These are phyloP conservation scores for Leiothrix lutea DNA, from an alignment of 2,113 vertebrate genomes.

Conservation along the genomic window DNA sequence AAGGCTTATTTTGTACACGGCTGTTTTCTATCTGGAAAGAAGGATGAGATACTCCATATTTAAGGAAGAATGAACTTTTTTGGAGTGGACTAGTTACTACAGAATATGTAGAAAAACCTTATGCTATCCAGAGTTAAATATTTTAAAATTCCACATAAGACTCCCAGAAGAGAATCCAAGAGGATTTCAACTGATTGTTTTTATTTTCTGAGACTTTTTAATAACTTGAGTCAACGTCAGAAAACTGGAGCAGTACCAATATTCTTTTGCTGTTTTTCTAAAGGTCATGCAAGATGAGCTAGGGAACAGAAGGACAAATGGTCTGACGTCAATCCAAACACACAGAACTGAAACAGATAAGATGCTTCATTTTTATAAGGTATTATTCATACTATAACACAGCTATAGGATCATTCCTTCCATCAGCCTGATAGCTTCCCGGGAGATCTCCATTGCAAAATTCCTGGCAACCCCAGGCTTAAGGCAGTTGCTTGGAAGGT, in stretches of 20 bases:
- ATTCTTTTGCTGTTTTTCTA: constrained; percentile 1
- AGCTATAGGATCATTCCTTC: neutral
- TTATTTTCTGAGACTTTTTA: constrained; percentile 37
- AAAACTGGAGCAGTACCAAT: constrained; percentile 42
- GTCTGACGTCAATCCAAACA: constrained; percentile 7
- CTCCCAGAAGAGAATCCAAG: constrained; percentile 17
- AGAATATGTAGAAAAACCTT: neutral
- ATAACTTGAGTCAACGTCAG: constrained; percentile 5
- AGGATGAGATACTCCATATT: neutral
- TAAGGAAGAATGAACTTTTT: neutral
- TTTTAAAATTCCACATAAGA: neutral
- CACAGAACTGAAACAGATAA: neutral
- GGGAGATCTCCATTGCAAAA: neutral
- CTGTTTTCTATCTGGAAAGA: neutral
- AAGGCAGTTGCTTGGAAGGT: neutral
- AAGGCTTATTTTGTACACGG: neutral
- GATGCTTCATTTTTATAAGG: neutral
- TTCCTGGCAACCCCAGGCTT: neutral
- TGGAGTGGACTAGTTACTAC: neutral
- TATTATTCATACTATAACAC: neutral
- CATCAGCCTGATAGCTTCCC: neutral
- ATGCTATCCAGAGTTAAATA: neutral
- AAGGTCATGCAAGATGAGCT: constrained; percentile 35
- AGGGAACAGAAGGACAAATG: constrained; percentile 16
- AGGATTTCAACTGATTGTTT: constrained; percentile 14